These are phyloP conservation scores for Drosophila sordidula DNA, from an alignment of 2,888 invertebrate species.

Conservation along the genomic window DNA sequence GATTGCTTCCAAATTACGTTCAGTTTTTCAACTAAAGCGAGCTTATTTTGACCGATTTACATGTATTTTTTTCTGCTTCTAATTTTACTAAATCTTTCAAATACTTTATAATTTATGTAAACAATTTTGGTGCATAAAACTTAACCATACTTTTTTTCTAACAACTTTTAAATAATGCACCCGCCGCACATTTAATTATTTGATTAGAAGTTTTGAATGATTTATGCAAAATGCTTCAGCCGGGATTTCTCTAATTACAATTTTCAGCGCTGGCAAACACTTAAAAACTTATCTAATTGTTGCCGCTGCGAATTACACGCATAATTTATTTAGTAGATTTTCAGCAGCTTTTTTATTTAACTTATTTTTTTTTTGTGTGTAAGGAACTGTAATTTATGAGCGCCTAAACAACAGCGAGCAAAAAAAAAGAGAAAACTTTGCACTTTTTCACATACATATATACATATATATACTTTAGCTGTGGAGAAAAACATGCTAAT, in stretches of 20 bases:
- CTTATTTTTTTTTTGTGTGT: background rate
- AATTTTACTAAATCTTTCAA: no score
- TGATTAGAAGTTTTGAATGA: conserved; percentile 20
- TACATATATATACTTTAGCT: background rate
- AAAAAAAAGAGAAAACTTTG: conserved; percentile 36
- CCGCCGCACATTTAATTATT: conserved; percentile 20
- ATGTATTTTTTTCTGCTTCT: no score
- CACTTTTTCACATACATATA: conserved; percentile 26
- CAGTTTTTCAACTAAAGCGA: no score
- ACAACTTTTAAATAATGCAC: background rate
- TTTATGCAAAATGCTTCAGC: conserved; percentile 22
- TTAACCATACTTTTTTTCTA: background rate
- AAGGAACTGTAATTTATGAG: conserved; percentile 35
- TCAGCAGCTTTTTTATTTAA: conserved; percentile 6
- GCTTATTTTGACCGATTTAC: no score
- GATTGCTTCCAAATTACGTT: no score
- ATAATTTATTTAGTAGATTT: conserved; percentile 70
- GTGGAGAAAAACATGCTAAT: conserved; percentile 58
- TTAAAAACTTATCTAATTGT: conserved; percentile 48
- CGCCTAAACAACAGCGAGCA: conserved; percentile 17
- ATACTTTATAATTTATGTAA: no score
- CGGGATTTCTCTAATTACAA: conserved; percentile 31
- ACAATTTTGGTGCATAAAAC: no score
- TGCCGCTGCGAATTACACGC: conserved; percentile 59
- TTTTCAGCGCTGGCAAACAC: conserved; percentile 38